These are phyloP conservation scores for Aphis gossypii DNA, from an alignment of 1,140 invertebrate species.

Conservation along the genomic window DNA sequence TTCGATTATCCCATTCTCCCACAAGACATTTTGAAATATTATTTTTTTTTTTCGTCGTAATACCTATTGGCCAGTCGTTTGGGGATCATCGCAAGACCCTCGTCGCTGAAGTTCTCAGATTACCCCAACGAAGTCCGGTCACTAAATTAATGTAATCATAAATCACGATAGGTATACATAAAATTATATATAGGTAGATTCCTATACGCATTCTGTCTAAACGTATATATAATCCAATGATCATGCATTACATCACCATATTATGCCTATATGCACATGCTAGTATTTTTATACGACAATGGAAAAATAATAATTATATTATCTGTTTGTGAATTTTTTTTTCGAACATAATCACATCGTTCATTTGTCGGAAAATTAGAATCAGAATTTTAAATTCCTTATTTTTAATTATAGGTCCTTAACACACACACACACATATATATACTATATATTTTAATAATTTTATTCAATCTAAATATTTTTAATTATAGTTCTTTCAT, in stretches of 20 bases:
- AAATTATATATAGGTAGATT: background rate
- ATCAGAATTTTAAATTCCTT: background rate
- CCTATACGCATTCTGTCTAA: background rate
- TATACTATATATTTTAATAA: background rate
- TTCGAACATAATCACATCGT: background rate
- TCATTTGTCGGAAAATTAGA: background rate
- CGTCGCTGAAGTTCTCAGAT: background rate
- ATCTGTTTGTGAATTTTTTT: background rate
- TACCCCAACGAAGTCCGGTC: background rate
- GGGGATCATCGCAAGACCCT: background rate
- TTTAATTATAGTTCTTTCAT: constrained; percentile 1
- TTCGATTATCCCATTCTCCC: background rate
- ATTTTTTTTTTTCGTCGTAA: background rate
- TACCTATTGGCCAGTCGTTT: background rate
- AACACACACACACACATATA: background rate
- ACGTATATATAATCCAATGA: background rate
- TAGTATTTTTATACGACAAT: background rate
- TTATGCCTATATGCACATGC: no score
- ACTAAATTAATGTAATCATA: constrained; percentile 22
- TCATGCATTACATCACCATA: background rate
- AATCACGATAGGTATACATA: background rate
- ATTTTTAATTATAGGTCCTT: background rate
- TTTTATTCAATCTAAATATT: constrained; percentile 2
- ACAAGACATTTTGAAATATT: constrained; percentile 8
- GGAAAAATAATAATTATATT: constrained; percentile 17